phyloP scores from a whole-genome alignment of 2,888 invertebrate species.

The Psococerastis gibbosa region DNA sequence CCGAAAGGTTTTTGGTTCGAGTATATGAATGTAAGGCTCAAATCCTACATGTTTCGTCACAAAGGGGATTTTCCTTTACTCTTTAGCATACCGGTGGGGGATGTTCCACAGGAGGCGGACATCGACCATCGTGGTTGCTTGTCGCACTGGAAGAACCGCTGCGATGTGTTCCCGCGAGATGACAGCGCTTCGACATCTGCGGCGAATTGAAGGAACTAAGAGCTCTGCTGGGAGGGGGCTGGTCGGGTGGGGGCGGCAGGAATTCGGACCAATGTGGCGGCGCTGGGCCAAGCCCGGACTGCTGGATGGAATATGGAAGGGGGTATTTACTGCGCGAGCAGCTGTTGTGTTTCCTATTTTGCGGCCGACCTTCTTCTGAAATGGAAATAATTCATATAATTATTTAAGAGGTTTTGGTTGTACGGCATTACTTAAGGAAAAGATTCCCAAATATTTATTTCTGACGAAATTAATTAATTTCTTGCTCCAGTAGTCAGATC shows the following conservation, averaged over 20 bases:
- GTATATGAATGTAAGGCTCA: no score
- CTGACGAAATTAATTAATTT: no score
- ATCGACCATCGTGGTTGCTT: constrained; percentile 9
- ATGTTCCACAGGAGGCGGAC: constrained; percentile 14
- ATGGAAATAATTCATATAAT: no score
- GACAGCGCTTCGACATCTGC: background rate
- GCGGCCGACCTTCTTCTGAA: background rate
- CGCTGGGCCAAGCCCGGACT: constrained; percentile 10
- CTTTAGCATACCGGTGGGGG: no score
- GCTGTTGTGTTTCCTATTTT: background rate
- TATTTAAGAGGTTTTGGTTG: no score
- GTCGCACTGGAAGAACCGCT: constrained; percentile 10
- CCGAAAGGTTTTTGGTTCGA: no score
- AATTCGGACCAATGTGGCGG: constrained; percentile 19
- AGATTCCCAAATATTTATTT: no score
- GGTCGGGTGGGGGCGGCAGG: constrained; percentile 20
- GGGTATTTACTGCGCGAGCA: background rate
- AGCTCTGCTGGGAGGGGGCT: constrained; percentile 17
- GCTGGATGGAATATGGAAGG: constrained; percentile 1
- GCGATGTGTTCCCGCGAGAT: background rate
- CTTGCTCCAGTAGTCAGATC: no score
- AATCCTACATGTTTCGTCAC: no score
- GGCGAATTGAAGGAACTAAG: constrained; percentile 14
- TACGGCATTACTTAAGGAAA: no score
- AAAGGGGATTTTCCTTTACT: no score